Evolutionary conservation across 2,113 vertebrate genomes (phyloP), one percentile per base, ranked within the genome.

Genomic region (Pomatorhinus ruficollis): DNA sequence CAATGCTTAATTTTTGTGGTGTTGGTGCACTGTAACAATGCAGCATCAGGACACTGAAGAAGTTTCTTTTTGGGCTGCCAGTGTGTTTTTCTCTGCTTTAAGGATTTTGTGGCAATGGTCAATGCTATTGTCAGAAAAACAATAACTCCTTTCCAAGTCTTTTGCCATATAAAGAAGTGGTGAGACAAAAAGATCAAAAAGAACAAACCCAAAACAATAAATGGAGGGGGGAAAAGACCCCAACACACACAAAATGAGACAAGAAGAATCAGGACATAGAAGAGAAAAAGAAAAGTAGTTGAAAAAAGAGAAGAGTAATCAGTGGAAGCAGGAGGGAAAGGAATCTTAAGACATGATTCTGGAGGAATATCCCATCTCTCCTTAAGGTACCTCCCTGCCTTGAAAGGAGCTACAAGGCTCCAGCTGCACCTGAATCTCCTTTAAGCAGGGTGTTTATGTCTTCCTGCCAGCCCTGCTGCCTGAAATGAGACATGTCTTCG

Each of bases 221-320:
- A n/a, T 9, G 12, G 2, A 8, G 5, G 3, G 5, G 3, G 18
- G 9, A 2, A 3, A 53, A n/a, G 25, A 0, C 1, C 10, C 5
- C 16, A 57, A 14, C 8, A 7, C 11, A 19, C n/a, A n/a, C 7
- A 42, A 64, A 79, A 68, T 3, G 24, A 44, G 47, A 17, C 10
- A 79, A 71, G 6, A 78, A 81, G 27, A 28, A 57, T 61, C 6
- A 11, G 37, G 23, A 12, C 15, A 40, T 5, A 63, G 15, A 31
- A 81, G 9, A 91, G 49, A 47, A 68, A 47, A 81, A 76, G 24
- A 47, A 56, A 90, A 82, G 4, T 19, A 25, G 5, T 8, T 88
- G 47, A 33, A 82, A 54, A 87, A 35, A 30, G 20, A 65, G 57
- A 45, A n/a, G 22, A 35, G 15, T 15, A n/a, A 37, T 65, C 42